Base-by-base conservation (phyloP, 2,113 vertebrate genomes). In the Lamprologus ornatipinnis region DNA sequence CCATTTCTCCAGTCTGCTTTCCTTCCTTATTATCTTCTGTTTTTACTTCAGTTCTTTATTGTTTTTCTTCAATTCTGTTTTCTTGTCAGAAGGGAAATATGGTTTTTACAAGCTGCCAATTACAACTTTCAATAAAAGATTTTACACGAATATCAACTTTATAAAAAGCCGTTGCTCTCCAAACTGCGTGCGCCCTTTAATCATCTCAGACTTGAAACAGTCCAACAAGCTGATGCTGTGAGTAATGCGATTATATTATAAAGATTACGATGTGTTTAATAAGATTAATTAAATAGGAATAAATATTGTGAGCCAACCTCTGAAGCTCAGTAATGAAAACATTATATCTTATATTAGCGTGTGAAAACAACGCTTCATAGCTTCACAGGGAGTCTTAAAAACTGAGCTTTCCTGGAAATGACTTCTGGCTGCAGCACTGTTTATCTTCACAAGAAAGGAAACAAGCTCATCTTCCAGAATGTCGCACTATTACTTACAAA, bases 1-100 rank as follows among this genome's bases (percentile, higher is more conserved):
- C 40, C 0, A 1, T 75, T 0, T 12, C 6, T 49, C 6, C 42
- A 5, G 15, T 75, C 68, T 47, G 68, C 0, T 11, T 75, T 75
- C 23, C 14, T 47, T 47, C 6, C 3, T 73, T 45, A 1, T 45
- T 40, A 70, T 14, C 35, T 14, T 70, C 7, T 8, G 37, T 23
- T 68, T 68, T 68, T 40, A 13, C 37, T 26, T 23, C 37, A 73
- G 1, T 26, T 42, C 37, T 45, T 70, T 68, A 5, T 37, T 70
- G 21, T 9, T 73, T 45, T 45, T 45, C 21, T 75, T 47, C 23
- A n/a, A 11, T 7, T 75, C 40, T 26, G 26, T 47, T 49, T 75
- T 26, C 21, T 26, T 3, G 5, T 26, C 37, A 26, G 21, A 45
- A 28, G 23, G 9, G 40, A 28, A 47, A 47, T 28, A 15, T 75